Conservation (phyloP, 2,113 vertebrate species). For the Oxyura jamaicensis region DNA sequence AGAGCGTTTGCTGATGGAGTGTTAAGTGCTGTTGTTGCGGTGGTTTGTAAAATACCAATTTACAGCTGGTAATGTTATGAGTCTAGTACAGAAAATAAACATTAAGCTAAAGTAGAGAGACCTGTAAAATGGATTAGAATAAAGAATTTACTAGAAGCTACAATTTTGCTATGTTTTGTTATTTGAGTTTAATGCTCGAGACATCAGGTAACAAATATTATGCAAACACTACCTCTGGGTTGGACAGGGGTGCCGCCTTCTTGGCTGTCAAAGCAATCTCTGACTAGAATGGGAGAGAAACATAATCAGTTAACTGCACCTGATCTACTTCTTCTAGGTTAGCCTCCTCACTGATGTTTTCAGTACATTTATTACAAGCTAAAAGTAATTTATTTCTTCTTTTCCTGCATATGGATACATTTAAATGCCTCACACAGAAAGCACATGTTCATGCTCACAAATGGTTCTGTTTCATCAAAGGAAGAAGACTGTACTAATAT, state of each 20-base stretch:
- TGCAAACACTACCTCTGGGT: constrained; percentile 64
- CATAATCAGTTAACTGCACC: neutral
- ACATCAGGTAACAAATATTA: neutral
- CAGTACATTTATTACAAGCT: neutral
- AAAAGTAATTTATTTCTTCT: neutral
- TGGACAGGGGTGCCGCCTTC: constrained; percentile 62
- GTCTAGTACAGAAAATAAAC: neutral
- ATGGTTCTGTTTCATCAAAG: neutral
- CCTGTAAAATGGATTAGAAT: neutral
- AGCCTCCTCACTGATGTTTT: neutral
- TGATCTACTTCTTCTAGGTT: neutral
- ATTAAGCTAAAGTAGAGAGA: neutral
- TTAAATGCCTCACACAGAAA: neutral
- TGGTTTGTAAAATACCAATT: neutral
- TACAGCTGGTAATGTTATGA: neutral
- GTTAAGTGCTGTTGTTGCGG: neutral
- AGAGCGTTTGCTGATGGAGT: neutral
- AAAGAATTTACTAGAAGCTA: neutral
- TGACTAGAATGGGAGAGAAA: constrained; percentile 67
- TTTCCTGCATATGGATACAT: neutral
- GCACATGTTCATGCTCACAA: neutral
- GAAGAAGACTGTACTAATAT: neutral
- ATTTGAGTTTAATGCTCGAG: neutral
- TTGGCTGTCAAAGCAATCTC: constrained; percentile 50
- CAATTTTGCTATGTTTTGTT: neutral